Conservation (phyloP, 1,140 invertebrate species). For the Pissodes strobi region DNA sequence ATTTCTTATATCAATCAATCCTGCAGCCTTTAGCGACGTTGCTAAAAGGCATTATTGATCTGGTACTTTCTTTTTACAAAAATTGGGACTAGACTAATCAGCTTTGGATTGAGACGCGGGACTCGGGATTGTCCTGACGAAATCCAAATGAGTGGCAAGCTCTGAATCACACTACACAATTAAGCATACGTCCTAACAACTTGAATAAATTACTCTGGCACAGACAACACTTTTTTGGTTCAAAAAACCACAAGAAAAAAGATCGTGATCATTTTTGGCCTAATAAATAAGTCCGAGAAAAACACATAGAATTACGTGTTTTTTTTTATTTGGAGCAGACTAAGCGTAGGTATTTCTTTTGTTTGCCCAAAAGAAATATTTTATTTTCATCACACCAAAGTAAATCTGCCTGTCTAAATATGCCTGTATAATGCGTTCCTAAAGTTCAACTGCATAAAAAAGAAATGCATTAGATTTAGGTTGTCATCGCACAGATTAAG, state of each 20-base stretch:
- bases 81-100: no score
- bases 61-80: no score
- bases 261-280: neutral
- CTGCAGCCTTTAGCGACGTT: no score
- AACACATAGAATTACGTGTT: neutral
- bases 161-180: no score
- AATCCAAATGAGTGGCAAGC: no score
- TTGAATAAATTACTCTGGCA: no score
- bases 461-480: constrained; percentile 1
- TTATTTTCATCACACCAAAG: constrained; percentile 7
- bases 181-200: no score
- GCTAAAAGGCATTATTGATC: no score
- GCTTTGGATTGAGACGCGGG: no score
- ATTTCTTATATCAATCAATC: no score
- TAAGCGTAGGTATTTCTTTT: constrained; percentile 14
- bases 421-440: neutral
- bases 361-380: constrained; percentile 10
- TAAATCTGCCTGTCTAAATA: constrained; percentile 18
- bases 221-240: neutral
- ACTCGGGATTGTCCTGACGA: no score
- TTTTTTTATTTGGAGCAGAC: constrained; percentile 1
- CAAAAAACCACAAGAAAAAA: neutral
- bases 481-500: neutral
- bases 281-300: constrained; percentile 14
- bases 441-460: constrained; percentile 15